Base-by-base conservation (phyloP, 2,113 vertebrate genomes). In the Nycticorax nycticorax region DNA sequence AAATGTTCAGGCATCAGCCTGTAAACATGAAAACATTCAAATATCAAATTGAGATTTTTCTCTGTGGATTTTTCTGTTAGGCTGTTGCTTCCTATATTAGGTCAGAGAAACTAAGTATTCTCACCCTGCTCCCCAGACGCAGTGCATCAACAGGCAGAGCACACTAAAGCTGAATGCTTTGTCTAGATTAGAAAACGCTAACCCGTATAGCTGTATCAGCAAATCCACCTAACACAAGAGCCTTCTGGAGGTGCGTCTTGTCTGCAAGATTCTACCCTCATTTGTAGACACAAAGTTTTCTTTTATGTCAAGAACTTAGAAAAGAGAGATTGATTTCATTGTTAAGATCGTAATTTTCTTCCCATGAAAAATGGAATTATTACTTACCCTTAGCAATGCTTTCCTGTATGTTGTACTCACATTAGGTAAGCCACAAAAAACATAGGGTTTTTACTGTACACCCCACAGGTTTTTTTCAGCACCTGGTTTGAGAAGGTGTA, bases 131-230 rank as follows among this genome's bases (percentile, higher is more conserved):
- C 84, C 55, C 30, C 73, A 93, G 92, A 93, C 23, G 83, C 90
- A 91, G 77, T 85, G 91, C 91, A 94, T 91, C 94, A 95, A 94
- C 91, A 96, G 88, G 83, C 93, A 96, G 75, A 92, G 64, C 86
- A 88, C 86, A 91, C 33, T 57, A 50, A 60, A 78, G 86, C 92
- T 39, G 80, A 85, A 81, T 78, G 88, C 88, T 95, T 95, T 96
- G 96, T 92, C 91, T 96, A 35, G 67, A 89, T 93, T 89, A 91
- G 85, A 66, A 84, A 92, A 84, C 0, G 3, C 53, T 90, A 94
- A 80, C 71, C 71, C 8, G 4, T 69, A 80, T 37, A 85, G 96
- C 88, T 96, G 92, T 52, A 96, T 94, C 93, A 96, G 96, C 93
- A 96, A 82, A 89, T 68, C 35, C 52, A 85, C 48, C 8, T 14